Evolutionary conservation across 2,113 vertebrate genomes (phyloP).

Genomic region (Halcyon malimbica): DNA sequence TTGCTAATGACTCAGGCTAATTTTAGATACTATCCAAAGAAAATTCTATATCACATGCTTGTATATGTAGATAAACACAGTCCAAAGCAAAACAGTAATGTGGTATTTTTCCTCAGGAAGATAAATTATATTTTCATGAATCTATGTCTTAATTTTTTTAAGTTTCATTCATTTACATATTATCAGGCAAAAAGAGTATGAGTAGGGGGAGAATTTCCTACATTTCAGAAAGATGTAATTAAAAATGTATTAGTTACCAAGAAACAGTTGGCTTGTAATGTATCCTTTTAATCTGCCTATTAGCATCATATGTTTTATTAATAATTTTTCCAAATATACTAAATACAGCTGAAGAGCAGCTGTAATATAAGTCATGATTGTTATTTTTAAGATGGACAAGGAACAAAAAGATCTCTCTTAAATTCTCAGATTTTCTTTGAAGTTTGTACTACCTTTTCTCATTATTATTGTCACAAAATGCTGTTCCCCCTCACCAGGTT

Average conservation of each 20-base stretch:
- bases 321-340: background rate
- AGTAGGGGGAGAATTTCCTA: background rate
- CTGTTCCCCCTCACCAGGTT: background rate
- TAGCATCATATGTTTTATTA: constrained; percentile 35
- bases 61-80: background rate
- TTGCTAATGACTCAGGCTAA: too few relatives aligned
- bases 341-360: background rate
- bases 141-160: background rate
- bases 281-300: constrained; percentile 13
- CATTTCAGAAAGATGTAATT: background rate
- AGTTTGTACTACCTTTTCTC: background rate
- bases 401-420: background rate
- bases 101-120: background rate
- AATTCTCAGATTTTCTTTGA: background rate
- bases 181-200: background rate
- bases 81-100: background rate
- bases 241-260: background rate
- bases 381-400: background rate
- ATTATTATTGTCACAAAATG: background rate
- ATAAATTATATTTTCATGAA: background rate
- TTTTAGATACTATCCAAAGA: background rate
- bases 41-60: fast-evolving
- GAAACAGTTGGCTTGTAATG: background rate
- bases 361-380: background rate
- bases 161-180: background rate